Percentiles rank a stretch among this genome's conserved stretches.
Conservation (phyloP, 2,888 invertebrate species). For the Ochropleura plecta region DNA sequence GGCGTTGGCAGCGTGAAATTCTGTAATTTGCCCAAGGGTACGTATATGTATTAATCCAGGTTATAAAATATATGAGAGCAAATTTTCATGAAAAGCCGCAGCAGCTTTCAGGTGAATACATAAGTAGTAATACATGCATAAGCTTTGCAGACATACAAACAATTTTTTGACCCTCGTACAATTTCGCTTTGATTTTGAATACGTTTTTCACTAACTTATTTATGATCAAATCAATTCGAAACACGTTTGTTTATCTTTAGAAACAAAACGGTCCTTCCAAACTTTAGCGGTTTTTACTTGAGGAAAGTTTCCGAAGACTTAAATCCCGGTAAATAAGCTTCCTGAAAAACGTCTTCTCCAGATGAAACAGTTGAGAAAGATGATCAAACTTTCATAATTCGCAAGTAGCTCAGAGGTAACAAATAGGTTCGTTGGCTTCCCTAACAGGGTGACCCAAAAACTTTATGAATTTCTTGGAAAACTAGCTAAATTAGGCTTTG, state of each 20-base stretch:
- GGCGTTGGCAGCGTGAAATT: no score
- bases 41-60: no score
- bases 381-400: conserved; percentile 42
- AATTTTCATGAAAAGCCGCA: no score
- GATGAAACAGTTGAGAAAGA: background rate
- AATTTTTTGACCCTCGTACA: background rate
- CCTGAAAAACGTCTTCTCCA: background rate
- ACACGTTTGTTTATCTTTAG: background rate
- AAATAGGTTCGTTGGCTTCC: conserved; percentile 6
- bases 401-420: conserved; percentile 1
- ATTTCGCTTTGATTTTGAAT: background rate
- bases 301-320: conserved; percentile 1
- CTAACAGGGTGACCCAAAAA: conserved; percentile 14
- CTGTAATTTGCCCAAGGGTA: no score
- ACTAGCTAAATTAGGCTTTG: background rate
- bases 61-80: no score
- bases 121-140: no score
- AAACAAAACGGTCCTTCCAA: background rate
- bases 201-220: background rate
- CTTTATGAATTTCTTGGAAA: conserved; percentile 1
- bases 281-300: background rate
- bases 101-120: no score
- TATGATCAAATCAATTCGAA: background rate
- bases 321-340: conserved; percentile 1
- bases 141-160: no score